A percentile compares a stretch with the other conserved stretches of the same genome.
Conservation (phyloP, 1,140 invertebrate species). For the Portunus trituberculatus region DNA sequence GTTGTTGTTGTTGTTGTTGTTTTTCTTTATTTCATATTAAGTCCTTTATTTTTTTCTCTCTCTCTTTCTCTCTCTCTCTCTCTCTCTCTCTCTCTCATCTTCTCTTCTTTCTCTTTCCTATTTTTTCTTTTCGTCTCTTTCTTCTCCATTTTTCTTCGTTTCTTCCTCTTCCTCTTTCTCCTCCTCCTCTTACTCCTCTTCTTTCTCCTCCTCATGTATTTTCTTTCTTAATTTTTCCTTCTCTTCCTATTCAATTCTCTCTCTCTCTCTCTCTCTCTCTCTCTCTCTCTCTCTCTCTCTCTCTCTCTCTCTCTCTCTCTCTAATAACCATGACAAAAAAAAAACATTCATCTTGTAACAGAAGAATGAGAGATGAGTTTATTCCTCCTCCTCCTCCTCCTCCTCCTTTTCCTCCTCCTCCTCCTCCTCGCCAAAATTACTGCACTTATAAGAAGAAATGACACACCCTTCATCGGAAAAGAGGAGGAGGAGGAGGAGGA, state of each 20-base stretch:
- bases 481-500: conserved; percentile 39
- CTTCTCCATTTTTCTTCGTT: not conserved
- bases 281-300: conserved; percentile 22
- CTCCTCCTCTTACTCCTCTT: not conserved
- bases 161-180: not conserved
- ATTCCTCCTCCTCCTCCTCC: not conserved
- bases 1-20: too few relatives aligned
- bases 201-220: not conserved
- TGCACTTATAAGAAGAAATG: not conserved
- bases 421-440: not conserved
- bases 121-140: not conserved
- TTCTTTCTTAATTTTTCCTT: not conserved
- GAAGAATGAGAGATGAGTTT: not conserved
- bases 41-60: too few relatives aligned
- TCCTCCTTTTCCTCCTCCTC: not conserved
- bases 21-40: too few relatives aligned
- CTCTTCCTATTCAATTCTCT: not conserved
- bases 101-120: not conserved
- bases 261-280: not conserved
- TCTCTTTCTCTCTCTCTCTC: not conserved
- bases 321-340: too few relatives aligned
- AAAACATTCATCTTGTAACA: too few relatives aligned
- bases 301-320: conserved; percentile 16
- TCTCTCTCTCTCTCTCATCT: not conserved
- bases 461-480: not conserved